Evolutionary conservation across 2,113 vertebrate species (phyloP).

Genomic region (Taurulus bubalis): DNA sequence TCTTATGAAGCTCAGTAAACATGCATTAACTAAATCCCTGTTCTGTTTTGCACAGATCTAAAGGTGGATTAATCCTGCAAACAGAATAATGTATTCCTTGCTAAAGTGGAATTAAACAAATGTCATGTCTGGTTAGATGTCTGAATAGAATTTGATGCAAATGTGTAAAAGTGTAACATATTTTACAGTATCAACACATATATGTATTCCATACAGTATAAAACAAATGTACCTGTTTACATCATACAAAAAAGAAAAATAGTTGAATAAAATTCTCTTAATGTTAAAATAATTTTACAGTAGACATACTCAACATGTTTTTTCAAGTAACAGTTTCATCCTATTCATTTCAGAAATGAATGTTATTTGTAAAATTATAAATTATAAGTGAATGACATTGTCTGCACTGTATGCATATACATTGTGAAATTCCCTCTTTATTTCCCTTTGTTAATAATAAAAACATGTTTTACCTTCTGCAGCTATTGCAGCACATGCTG

Average conservation of each 20-base stretch:
- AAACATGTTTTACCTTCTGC: too few relatives aligned
- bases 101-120: too few relatives aligned
- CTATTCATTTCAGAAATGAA: neutral
- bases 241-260: too few relatives aligned
- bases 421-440: neutral
- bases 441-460: neutral
- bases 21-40: too few relatives aligned
- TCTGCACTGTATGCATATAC: neutral
- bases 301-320: neutral
- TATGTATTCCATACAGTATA: neutral
- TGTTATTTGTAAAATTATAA: neutral
- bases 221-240: neutral
- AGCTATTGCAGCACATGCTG: constrained; percentile 33
- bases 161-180: neutral
- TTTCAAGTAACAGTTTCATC: neutral
- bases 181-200: neutral
- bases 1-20: too few relatives aligned
- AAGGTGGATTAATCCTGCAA: too few relatives aligned
- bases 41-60: too few relatives aligned
- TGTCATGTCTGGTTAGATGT: too few relatives aligned
- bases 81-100: too few relatives aligned
- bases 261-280: neutral
- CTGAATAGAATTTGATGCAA: too few relatives aligned
- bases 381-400: neutral
- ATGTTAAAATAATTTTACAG: neutral